Evolutionary conservation across 2,797 vertebrate genomes (phyloP).

Genomic region (Sebastes iracundus): DNA sequence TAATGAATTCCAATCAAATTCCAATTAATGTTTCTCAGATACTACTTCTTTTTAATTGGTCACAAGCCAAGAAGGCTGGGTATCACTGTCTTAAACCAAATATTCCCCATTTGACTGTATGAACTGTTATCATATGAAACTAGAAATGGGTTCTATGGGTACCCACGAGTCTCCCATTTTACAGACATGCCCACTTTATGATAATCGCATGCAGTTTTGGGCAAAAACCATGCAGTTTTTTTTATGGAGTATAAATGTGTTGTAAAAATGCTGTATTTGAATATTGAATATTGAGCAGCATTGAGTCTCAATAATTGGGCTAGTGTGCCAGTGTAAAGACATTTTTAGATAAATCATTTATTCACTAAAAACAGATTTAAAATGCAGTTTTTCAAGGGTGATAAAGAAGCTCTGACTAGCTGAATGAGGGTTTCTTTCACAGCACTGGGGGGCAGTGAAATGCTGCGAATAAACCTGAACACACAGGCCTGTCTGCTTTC

Average conservation of each 20-base stretch:
- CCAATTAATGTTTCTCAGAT: background rate
- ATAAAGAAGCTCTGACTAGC: background rate
- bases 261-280: background rate
- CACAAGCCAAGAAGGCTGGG: background rate
- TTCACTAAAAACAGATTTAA: background rate
- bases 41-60: background rate
- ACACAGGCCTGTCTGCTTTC: background rate
- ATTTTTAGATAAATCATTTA: background rate
- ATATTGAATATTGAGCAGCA: background rate
- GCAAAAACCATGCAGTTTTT: background rate
- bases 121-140: background rate
- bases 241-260: background rate
- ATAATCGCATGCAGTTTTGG: background rate
- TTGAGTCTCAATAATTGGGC: background rate
- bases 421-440: background rate
- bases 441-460: conserved; percentile 32
- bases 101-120: background rate
- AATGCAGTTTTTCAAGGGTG: background rate
- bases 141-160: background rate
- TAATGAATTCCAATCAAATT: background rate
- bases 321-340: background rate
- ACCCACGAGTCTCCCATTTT: background rate
- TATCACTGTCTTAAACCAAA: background rate
- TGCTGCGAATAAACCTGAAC: background rate
- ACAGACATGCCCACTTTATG: background rate